phyloP scores from a whole-genome alignment of 2,113 vertebrate species.

The Heterocephalus glaber region DNA sequence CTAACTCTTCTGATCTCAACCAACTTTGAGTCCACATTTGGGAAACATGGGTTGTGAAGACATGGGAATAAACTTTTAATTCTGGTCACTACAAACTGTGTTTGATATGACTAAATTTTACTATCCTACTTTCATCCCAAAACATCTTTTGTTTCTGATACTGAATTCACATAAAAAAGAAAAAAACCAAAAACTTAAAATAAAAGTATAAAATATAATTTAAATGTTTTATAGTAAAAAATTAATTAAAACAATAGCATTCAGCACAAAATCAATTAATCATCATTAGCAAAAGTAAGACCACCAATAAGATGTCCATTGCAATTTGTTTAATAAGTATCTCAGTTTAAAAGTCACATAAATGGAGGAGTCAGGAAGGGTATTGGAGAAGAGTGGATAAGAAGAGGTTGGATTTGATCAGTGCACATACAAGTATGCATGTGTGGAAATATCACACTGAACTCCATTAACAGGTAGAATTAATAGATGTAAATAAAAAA shows the following conservation, averaged over 20 bases:
- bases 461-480: background rate
- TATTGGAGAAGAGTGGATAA: background rate
- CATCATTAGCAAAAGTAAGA: background rate
- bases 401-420: background rate
- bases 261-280: constrained; percentile 55
- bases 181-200: background rate
- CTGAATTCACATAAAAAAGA: constrained; percentile 86
- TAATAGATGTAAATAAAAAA: background rate
- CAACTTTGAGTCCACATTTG: background rate
- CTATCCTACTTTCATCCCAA: constrained; percentile 93
- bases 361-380: background rate
- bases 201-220: background rate
- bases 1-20: background rate
- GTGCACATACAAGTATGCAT: background rate
- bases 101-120: constrained; percentile 89
- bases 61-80: constrained; percentile 4
- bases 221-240: constrained; percentile 47
- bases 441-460: background rate
- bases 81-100: constrained; percentile 84
- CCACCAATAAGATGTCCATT: background rate
- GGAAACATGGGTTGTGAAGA: background rate
- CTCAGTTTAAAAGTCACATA: constrained; percentile 36
- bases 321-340: constrained; percentile 19
- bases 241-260: constrained; percentile 33
- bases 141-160: constrained; percentile 92